A percentile compares a stretch with the other conserved stretches of the same genome.
These are phyloP conservation scores for Acanthosepion pharaonis DNA, from an alignment of 2,888 invertebrate species.

Conservation along the genomic window DNA sequence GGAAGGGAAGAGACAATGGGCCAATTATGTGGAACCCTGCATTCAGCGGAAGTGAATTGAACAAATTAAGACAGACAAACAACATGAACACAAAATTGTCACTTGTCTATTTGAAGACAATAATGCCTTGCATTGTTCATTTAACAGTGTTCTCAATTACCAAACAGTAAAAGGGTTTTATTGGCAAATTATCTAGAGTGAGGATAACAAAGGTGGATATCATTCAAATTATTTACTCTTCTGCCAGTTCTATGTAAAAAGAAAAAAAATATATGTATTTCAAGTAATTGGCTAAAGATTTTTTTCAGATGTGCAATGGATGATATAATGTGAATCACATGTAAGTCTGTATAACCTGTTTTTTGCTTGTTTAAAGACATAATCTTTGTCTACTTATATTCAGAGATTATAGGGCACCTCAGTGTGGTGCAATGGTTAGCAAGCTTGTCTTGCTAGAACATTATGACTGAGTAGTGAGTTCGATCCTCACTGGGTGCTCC, in stretches of 20 bases:
- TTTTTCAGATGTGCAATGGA: too few relatives aligned
- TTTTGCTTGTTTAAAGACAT: too few relatives aligned
- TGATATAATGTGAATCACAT: too few relatives aligned
- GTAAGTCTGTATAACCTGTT: too few relatives aligned
- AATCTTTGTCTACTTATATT: too few relatives aligned
- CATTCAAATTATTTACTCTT: not conserved
- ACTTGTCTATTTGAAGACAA: not conserved
- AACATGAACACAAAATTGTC: not conserved
- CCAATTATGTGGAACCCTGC: not conserved
- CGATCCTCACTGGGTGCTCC: too few relatives aligned
- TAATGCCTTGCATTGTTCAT: not conserved
- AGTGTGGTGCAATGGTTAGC: too few relatives aligned
- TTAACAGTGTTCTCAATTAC: not conserved
- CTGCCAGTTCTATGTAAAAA: not conserved
- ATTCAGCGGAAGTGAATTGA: not conserved
- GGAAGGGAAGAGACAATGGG: not conserved
- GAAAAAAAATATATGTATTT: too few relatives aligned
- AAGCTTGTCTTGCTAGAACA: too few relatives aligned
- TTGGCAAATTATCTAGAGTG: not conserved
- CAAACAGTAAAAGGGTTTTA: not conserved
- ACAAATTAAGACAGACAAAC: not conserved
- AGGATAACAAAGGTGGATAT: not conserved
- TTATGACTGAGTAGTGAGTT: too few relatives aligned
- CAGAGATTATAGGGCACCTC: too few relatives aligned
- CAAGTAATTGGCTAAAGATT: too few relatives aligned